A percentile compares a stretch with the other conserved stretches of the same genome.
These are phyloP conservation scores for Aleiodes sp. DNA, from an alignment of 1,140 invertebrate genomes.

Conservation along the genomic window DNA sequence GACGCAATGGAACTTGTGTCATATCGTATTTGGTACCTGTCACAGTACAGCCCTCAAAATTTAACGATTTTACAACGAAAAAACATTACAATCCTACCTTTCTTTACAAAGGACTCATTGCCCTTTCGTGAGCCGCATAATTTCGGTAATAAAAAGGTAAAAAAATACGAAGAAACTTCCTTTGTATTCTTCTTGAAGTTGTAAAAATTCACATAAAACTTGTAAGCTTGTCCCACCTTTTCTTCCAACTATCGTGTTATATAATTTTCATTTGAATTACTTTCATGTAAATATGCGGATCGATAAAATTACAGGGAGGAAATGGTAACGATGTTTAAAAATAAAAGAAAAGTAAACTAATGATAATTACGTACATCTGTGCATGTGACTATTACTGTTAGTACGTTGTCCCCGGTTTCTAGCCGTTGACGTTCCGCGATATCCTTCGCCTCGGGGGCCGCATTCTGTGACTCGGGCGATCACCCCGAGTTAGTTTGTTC, in stretches of 20 bases:
- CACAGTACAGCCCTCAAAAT: background rate
- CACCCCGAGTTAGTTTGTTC: background rate
- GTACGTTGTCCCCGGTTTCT: background rate
- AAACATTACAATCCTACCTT: conserved; percentile 5
- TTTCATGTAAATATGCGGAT: background rate
- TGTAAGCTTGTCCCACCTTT: background rate
- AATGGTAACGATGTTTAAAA: background rate
- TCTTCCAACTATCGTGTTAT: background rate
- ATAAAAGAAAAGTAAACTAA: background rate
- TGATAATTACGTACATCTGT: background rate
- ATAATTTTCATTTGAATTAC: background rate
- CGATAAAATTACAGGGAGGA: too few species aligned
- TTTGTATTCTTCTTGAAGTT: background rate
- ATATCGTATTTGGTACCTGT: background rate
- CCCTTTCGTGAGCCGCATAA: conserved; percentile 3
- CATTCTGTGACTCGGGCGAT: background rate
- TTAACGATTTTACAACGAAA: conserved; percentile 16
- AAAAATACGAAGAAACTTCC: too few species aligned
- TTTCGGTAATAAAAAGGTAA: background rate
- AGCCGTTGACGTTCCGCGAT: conserved; percentile 9
- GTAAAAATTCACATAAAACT: background rate
- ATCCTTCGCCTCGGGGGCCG: conserved; percentile 2
- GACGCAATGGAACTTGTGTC: background rate
- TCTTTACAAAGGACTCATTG: background rate
- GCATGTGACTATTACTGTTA: background rate